Conservation (phyloP, 2,113 vertebrate species). For the Dicaeum eximium region DNA sequence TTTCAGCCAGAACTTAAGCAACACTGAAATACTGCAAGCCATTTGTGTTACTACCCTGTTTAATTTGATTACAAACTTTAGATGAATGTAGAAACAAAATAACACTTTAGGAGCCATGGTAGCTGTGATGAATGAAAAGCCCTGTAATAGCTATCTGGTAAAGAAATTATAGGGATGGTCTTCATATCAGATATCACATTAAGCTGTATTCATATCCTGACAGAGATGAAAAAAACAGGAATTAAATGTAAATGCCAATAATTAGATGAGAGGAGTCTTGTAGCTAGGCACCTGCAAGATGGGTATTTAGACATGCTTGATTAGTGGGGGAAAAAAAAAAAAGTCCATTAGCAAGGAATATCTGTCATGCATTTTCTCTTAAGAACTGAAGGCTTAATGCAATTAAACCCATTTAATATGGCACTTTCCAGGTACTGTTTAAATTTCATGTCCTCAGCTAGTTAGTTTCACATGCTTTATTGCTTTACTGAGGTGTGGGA, state of each 20-base stretch:
- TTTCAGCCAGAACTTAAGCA: background rate
- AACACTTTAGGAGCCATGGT: background rate
- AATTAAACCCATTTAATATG: background rate
- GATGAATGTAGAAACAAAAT: background rate
- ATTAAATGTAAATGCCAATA: background rate
- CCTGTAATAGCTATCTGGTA: background rate
- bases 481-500: background rate
- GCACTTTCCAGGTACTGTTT: background rate
- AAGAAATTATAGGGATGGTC: background rate
- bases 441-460: background rate
- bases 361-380: background rate
- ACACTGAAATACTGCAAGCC: background rate
- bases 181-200: background rate
- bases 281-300: background rate
- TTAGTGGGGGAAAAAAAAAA: background rate
- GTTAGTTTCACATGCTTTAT: background rate
- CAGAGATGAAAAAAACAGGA: background rate
- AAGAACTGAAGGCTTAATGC: background rate
- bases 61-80: background rate
- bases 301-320: background rate
- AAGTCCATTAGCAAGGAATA: background rate
- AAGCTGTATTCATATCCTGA: background rate
- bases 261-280: background rate
- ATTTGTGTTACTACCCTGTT: background rate
- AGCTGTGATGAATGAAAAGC: background rate